Evolutionary conservation across 2,797 vertebrate species (phyloP), one percentile per base, ranked within the genome.

Genomic region (Hephaestus fuliginosus): DNA sequence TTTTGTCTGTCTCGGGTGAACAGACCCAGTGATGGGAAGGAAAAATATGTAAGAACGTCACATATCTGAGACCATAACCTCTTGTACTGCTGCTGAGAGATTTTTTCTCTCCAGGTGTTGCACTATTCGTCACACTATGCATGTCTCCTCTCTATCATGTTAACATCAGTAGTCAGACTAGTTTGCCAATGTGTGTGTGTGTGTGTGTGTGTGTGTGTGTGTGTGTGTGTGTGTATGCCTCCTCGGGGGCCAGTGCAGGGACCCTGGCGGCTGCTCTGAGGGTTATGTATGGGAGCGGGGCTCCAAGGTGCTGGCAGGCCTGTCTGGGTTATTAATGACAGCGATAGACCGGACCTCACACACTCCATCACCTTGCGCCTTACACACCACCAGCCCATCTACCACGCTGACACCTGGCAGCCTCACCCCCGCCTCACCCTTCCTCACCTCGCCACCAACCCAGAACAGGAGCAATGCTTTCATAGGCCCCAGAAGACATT

Each of bases 271-370:
- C 76, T 72, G 80, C 67, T 77, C 53, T 49, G 53, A 78, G 84
- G 83, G 81, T 90, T 89, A 83, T 91, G 90, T 89, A 90, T 89
- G 86, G 82, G 65, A 84, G 70, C 20, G 11, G 68, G 73, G 72
- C 81, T 91, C 87, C 72, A 43, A 70, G 88, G 86, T 80, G 83
- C 82, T 88, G 75, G 71, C 70, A 80, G 89, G 81, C 88, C 88
- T 92, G 92, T 93, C 93, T 81, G 49, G 78, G 87, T 93, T 93
- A 94, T 93, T 93, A 91, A 93, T 94, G 91, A 83, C 80, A 88
- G 87, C 74, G 70, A 89, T 86, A 87, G 89, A 73, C 81, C 14
- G 80, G 88, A 92, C 92, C 91, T 90, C 92, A 93, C 88, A 89
- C 87, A 91, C 89, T 94, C 91, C 78, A 92, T 93, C 91, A 91